Evolutionary conservation across 2,113 vertebrate species (phyloP).

Genomic region (Ceyx margarethae): DNA sequence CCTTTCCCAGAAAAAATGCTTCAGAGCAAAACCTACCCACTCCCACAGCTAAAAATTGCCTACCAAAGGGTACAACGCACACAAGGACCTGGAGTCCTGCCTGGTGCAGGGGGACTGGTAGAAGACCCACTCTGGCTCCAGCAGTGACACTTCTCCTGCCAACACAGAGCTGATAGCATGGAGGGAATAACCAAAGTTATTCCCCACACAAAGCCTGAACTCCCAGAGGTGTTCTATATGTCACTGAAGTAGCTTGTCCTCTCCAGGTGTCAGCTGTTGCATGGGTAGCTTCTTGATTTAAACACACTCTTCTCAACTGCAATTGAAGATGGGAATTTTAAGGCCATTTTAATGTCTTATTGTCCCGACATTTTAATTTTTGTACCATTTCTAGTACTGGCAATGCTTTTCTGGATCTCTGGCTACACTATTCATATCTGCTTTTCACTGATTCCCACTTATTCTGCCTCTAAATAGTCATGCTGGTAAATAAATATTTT

Average conservation of each 20-base stretch:
- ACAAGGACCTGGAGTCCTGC: background rate
- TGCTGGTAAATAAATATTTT: conserved; percentile 39
- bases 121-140: no score
- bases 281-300: background rate
- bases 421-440: background rate
- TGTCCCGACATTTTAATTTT: background rate
- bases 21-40: background rate
- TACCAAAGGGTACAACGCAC: background rate
- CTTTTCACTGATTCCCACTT: background rate
- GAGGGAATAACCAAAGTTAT: background rate
- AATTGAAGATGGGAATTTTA: background rate
- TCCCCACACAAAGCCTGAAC: background rate
- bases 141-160: no score
- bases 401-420: background rate
- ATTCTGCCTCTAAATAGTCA: conserved; percentile 7
- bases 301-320: background rate
- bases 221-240: accelerated
- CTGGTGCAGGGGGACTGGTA: no score
- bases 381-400: background rate
- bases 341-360: background rate
- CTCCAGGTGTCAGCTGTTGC: background rate
- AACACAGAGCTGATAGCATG: background rate
- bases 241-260: background rate
- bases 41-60: background rate
- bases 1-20: no score